Evolutionary conservation across 1,140 invertebrate species (phyloP), one percentile per base, ranked within the genome.

Genomic region (Drosophila kepulauana): DNA sequence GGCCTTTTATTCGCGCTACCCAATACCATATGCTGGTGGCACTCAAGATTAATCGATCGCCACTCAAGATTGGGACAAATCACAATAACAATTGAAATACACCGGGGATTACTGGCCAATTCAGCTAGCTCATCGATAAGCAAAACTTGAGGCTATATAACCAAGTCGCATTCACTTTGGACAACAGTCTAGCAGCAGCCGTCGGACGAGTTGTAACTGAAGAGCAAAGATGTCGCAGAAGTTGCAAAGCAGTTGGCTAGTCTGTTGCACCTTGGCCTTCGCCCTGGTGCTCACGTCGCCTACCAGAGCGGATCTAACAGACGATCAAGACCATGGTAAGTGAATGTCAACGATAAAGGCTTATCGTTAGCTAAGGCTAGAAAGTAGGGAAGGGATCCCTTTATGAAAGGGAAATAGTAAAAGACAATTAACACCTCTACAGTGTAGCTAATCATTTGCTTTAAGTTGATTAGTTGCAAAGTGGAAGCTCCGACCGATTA

Each of bases 31-130:
- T 41, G 13, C 54, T 20, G 41, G 28, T 25, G 25, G 46, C 76
- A 87, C 82, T 88, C 58, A 65, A 87, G 80, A 68, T 79, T 65
- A 65, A 62, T 61, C 75, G 72, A 64, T 82, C 41, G 25, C 48
- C 68, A 76, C 84, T 86, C 51, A 28, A 86, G 82, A 86, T 88
- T 82, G 54, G 25, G 52, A 20, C 28, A 74, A 88, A 82, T 74
- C 79, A 79, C 72, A 88, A 82, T 35, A 82, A 76, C 71, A 65
- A 82, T 63, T 75, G 41, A 48, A 20, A 69, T 56, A 61, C 33
- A 20, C 38, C 3, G 6, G 25, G 54, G 56, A 52, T 66, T 13
- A 59, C 43, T 52, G 61, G 33, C 41, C 41, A 13, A 13, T 13
- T 43, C 41, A 43, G 20, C 13, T 5, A 8, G 0, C 33, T n/a